Conservation (phyloP, 2,113 vertebrate genomes). For the Lanius collurio region DNA sequence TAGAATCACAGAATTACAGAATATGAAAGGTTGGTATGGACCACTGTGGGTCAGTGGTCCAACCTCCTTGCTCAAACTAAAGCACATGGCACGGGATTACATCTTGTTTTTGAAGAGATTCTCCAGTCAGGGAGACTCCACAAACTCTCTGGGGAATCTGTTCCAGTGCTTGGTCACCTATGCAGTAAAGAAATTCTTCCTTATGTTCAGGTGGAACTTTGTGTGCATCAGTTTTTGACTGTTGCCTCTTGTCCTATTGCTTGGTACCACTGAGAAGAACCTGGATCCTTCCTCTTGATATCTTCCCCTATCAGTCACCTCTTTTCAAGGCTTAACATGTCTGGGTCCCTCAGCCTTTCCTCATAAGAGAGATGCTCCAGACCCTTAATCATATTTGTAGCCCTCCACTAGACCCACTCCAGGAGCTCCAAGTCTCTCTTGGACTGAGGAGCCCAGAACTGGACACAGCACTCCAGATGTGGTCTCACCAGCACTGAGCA, state of each 20-base stretch:
- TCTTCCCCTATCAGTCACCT: background rate
- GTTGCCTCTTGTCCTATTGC: background rate
- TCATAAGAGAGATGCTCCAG: background rate
- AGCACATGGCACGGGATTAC: background rate
- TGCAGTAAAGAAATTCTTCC: background rate
- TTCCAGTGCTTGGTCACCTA: background rate
- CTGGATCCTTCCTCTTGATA: background rate
- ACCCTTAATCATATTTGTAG: accelerated
- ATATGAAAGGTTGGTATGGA: background rate
- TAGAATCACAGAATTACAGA: background rate
- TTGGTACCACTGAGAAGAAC: background rate
- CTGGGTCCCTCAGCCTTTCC: background rate
- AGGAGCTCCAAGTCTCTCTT: background rate
- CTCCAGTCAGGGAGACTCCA: background rate
- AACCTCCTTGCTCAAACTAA: background rate
- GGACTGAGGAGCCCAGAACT: background rate
- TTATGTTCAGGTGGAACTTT: background rate
- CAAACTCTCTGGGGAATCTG: background rate
- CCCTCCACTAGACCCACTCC: accelerated
- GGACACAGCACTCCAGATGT: background rate
- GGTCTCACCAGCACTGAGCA: background rate
- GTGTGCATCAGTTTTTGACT: background rate
- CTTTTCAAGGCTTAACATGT: background rate
- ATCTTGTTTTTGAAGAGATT: background rate
- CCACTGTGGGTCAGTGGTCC: background rate